Percentiles rank a stretch among this genome's conserved stretches.
Conservation (phyloP, 2,888 invertebrate genomes). For the Stenolophus ochropezus region DNA sequence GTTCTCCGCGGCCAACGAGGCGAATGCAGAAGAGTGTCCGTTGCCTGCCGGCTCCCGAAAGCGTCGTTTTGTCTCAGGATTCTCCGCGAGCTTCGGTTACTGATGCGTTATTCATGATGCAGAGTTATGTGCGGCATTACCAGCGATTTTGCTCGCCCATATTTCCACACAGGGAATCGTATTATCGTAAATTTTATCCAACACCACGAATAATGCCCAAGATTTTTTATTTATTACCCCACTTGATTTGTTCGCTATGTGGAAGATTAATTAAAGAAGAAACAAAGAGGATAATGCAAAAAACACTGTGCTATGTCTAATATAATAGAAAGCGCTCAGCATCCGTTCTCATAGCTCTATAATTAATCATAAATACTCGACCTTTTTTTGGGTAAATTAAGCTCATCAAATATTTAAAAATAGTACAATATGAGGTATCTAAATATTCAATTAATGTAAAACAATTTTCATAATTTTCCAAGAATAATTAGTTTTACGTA, state of each 20-base stretch:
- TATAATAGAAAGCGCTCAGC: too few relatives aligned
- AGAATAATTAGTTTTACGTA: too few relatives aligned
- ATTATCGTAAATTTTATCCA: slow-evolving; percentile 38
- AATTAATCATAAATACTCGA: too few relatives aligned
- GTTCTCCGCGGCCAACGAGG: neutral
- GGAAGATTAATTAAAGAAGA: neutral
- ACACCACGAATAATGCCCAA: slow-evolving; percentile 18
- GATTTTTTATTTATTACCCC: slow-evolving; percentile 17
- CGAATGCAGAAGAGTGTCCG: neutral
- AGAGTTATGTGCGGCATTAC: slow-evolving; percentile 40
- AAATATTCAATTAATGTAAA: too few relatives aligned
- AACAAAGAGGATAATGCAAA: neutral
- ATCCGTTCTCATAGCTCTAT: too few relatives aligned
- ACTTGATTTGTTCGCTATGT: slow-evolving; percentile 16
- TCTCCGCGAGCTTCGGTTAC: neutral
- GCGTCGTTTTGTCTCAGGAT: neutral
- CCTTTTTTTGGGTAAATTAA: too few relatives aligned
- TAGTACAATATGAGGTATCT: too few relatives aligned
- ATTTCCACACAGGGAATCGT: slow-evolving; percentile 37
- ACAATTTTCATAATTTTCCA: too few relatives aligned
- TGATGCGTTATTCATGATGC: slow-evolving; percentile 47
- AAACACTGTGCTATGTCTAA: too few relatives aligned
- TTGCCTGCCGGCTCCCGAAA: neutral
- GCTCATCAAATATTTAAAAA: too few relatives aligned
- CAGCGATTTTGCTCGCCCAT: slow-evolving; percentile 42